These are phyloP conservation scores for Astreopora myriophthalma DNA, from an alignment of 64 coral and sea anemone genomes.

Conservation along the genomic window DNA sequence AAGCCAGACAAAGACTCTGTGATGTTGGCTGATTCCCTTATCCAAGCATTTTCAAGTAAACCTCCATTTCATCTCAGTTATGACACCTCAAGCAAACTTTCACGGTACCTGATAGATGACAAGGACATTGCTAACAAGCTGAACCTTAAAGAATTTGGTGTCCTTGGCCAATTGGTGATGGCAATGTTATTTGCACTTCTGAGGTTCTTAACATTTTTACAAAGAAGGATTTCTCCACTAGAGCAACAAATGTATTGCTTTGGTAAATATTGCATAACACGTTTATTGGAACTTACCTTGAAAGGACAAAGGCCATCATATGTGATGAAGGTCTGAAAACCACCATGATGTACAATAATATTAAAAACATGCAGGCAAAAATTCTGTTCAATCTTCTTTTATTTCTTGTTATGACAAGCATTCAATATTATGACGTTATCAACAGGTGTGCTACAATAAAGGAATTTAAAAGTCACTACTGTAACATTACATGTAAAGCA, in stretches of 20 bases:
- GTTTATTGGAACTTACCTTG: background rate
- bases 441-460: no score
- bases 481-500: no score
- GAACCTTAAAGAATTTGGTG: background rate
- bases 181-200: background rate
- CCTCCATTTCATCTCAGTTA: conserved; percentile 43
- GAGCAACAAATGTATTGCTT: conserved; percentile 9
- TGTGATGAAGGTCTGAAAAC: background rate
- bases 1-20: conserved; percentile 31
- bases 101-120: background rate
- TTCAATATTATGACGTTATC: no score
- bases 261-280: background rate
- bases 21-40: background rate
- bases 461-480: no score
- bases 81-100: conserved; percentile 12
- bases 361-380: no score
- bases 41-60: conserved; percentile 39
- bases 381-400: no score
- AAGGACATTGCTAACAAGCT: conserved; percentile 33
- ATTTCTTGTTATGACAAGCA: no score
- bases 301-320: conserved; percentile 34
- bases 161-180: background rate
- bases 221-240: background rate
- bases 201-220: background rate
- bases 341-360: no score